phyloP scores from a whole-genome alignment of 1,140 invertebrate genomes.

The Papilio glaucus region DNA sequence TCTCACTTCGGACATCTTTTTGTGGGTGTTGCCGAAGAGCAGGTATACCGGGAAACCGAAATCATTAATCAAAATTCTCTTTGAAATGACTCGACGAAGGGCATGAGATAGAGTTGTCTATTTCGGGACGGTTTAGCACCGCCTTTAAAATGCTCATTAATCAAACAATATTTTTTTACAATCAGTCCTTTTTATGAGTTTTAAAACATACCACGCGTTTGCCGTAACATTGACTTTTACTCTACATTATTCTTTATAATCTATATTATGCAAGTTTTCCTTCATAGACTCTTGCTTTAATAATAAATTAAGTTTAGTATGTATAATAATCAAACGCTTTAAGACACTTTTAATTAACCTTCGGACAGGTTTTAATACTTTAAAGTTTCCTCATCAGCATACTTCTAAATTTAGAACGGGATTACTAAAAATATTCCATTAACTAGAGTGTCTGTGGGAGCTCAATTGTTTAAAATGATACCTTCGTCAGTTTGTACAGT shows the following conservation, averaged over 20 bases:
- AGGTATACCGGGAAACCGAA: conserved; percentile 63
- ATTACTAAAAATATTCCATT: not conserved
- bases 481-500: not conserved
- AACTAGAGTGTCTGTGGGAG: not conserved
- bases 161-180: conserved; percentile 36
- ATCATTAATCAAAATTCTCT: conserved; percentile 75
- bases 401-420: conserved; percentile 6
- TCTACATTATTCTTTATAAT: too few relatives aligned
- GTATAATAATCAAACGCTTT: not conserved
- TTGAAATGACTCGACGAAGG: conserved; percentile 60
- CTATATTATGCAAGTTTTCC: too few relatives aligned
- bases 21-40: conserved; percentile 68
- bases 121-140: conserved; percentile 54
- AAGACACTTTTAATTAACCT: conserved; percentile 28
- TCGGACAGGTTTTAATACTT: not conserved
- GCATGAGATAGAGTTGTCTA: conserved; percentile 68
- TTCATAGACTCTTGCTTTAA: too few relatives aligned
- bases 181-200: conserved; percentile 19
- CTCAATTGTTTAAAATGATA: not conserved
- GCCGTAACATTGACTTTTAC: not conserved
- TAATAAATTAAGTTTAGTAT: not conserved
- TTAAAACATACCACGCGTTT: not conserved
- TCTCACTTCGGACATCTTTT: conserved; percentile 56
- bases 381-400: conserved; percentile 20
- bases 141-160: conserved; percentile 51